Base-by-base conservation (phyloP, 2,888 invertebrate species). In the Xestia ashworthii region DNA sequence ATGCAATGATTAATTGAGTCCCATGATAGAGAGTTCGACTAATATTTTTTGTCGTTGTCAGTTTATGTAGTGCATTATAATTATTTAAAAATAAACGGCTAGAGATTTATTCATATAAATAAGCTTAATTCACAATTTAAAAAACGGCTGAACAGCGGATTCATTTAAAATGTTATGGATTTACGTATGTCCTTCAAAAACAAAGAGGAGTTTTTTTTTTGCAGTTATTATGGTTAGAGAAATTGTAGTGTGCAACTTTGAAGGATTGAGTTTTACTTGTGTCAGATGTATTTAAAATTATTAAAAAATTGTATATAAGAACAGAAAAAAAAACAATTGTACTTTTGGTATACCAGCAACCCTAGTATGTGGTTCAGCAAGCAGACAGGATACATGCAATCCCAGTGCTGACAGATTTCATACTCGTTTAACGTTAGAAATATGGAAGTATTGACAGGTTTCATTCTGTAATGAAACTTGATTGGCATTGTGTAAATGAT, bases 321-420 rank as follows among this genome's bases (percentile, higher is more conserved):
- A 6, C 41, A 41, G 41, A 53, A 58, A 58, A 25, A n/a, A 62
- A 48, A 70, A 11, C 1, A 60, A 22, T n/a, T 6, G 1, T 46
- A 58, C 12, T 50, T 55, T 77, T 69, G 3, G 4, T 5, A 12
- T 25, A n/a, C 14, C 72, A 74, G 66, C 82, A 72, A 62, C 74
- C 68, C 78, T 25, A 3, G 6, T 62, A 32, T 2, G 11, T 14
- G 44, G 44, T 8, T 62, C 50, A 74, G 50, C 48, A 77, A 85
- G 74, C 71, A 78, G 46, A 44, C 66, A 46, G 71, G 71, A 70
- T 85, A 82, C 64, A 74, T 74, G 74, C 74, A 82, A 74, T 78
- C 69, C 80, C 48, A 64, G 55, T 55, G 71, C 60, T 74, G 83
- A 86, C 83, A 84, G 76, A 75, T 73, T 80, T 86, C 73, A 62